Evolutionary conservation across 2,888 invertebrate species (phyloP).

Genomic region (Baccha elongata): DNA sequence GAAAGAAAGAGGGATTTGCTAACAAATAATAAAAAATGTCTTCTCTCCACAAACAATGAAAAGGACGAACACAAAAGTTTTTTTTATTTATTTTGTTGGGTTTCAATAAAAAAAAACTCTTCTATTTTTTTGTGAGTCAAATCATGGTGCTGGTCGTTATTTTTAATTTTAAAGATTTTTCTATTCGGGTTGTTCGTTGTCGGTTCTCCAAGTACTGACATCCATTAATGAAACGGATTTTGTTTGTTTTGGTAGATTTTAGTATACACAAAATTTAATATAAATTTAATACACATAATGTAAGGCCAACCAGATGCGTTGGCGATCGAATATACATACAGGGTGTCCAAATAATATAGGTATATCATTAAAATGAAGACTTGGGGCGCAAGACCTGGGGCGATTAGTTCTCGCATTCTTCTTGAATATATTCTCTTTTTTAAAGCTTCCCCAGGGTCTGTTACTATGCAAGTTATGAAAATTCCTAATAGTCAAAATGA

Average conservation of each 20-base stretch:
- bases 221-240: constrained; percentile 10
- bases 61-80: constrained; percentile 52
- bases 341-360: too few relatives aligned
- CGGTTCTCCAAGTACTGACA: not conserved
- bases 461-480: too few relatives aligned
- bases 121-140: not conserved
- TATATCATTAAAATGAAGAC: too few relatives aligned
- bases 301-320: not conserved
- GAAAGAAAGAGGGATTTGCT: constrained; percentile 20
- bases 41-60: constrained; percentile 55
- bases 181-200: not conserved
- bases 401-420: too few relatives aligned
- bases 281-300: not conserved
- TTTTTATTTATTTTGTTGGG: not conserved
- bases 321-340: not conserved
- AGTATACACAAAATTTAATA: not conserved
- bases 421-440: too few relatives aligned
- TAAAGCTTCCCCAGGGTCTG: too few relatives aligned
- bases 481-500: too few relatives aligned
- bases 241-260: not conserved
- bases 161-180: constrained; percentile 10
- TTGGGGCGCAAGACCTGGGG: too few relatives aligned
- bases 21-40: constrained; percentile 31
- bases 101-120: not conserved
- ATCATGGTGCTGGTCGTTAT: not conserved